Conservation (phyloP, 1,140 invertebrate genomes). For the Drosophila ananassae region DNA sequence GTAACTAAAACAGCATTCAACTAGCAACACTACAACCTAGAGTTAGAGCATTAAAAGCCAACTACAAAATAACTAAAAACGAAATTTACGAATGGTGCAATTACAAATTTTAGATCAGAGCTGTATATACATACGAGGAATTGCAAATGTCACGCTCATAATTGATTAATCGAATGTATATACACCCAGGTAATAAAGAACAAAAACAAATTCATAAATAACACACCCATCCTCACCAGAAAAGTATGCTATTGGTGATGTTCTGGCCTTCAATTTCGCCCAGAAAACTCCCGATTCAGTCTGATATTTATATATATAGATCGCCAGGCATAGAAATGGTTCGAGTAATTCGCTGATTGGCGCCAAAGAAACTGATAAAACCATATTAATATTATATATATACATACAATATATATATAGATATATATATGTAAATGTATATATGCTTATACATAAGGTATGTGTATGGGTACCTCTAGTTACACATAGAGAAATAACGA, state of each 20-base stretch:
- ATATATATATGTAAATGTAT: conserved; percentile 37
- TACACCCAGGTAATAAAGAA: background rate
- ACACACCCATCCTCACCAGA: background rate
- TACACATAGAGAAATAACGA: conserved; percentile 25
- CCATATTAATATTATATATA: conserved; percentile 26
- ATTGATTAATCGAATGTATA: conserved; percentile 19
- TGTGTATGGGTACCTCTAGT: conserved; percentile 41
- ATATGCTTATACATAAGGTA: conserved; percentile 29
- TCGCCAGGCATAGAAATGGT: background rate
- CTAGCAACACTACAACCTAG: conserved; percentile 20
- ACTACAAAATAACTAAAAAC: conserved; percentile 42
- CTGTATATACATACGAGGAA: conserved; percentile 48
- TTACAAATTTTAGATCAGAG: conserved; percentile 69
- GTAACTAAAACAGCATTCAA: conserved; percentile 45
- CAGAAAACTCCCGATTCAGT: conserved; percentile 30
- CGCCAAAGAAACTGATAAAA: conserved; percentile 60
- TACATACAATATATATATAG: conserved; percentile 5
- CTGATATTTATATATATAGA: conserved; percentile 37
- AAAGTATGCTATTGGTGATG: conserved; percentile 1
- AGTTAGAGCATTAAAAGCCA: conserved; percentile 13
- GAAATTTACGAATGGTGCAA: conserved; percentile 55
- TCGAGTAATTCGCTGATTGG: conserved; percentile 46
- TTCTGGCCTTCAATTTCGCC: conserved; percentile 19
- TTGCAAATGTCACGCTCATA: conserved; percentile 27
- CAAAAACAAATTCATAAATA: background rate